Evolutionary conservation across 2,888 invertebrate species (phyloP).

Genomic region (Hypena proboscidalis): DNA sequence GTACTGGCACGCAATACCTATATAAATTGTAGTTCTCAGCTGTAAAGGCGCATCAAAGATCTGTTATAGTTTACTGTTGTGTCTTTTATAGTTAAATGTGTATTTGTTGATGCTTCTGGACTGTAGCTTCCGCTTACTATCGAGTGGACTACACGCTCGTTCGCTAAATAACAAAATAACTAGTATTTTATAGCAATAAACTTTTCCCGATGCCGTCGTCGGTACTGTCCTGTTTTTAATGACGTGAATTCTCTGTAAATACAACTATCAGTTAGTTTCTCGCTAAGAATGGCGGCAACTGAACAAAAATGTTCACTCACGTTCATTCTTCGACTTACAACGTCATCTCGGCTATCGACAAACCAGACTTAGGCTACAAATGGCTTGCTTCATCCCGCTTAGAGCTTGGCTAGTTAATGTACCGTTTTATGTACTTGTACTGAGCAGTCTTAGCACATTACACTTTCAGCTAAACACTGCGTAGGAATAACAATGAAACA

Average conservation of each 20-base stretch:
- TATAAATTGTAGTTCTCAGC: too few species aligned
- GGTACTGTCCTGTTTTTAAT: slow-evolving; percentile 8
- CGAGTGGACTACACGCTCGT: too few species aligned
- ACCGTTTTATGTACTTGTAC: slow-evolving; percentile 50
- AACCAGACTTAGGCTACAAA: slow-evolving; percentile 52
- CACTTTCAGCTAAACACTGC: slow-evolving; percentile 38
- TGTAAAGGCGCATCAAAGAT: too few species aligned
- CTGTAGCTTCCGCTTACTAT: too few species aligned
- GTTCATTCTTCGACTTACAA: slow-evolving; percentile 29
- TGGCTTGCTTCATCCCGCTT: slow-evolving; percentile 55
- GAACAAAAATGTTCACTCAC: slow-evolving; percentile 25
- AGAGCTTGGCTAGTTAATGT: slow-evolving; percentile 55
- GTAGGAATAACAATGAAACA: slow-evolving; percentile 38
- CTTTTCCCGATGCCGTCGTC: too few species aligned
- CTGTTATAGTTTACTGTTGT: too few species aligned
- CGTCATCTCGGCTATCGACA: slow-evolving; percentile 33
- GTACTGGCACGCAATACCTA: too few species aligned
- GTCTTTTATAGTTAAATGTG: too few species aligned
- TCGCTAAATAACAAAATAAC: too few species aligned
- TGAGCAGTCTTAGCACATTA: slow-evolving; percentile 44
- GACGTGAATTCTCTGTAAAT: slow-evolving; percentile 19
- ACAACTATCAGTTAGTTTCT: slow-evolving; percentile 29
- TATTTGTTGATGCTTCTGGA: too few species aligned
- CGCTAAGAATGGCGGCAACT: slow-evolving; percentile 28
- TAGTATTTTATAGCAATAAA: too few species aligned